Percentiles rank a stretch among this genome's conserved stretches.
These are phyloP conservation scores for Girardia tigrina DNA, from an alignment of 2,888 invertebrate genomes.

Conservation along the genomic window DNA sequence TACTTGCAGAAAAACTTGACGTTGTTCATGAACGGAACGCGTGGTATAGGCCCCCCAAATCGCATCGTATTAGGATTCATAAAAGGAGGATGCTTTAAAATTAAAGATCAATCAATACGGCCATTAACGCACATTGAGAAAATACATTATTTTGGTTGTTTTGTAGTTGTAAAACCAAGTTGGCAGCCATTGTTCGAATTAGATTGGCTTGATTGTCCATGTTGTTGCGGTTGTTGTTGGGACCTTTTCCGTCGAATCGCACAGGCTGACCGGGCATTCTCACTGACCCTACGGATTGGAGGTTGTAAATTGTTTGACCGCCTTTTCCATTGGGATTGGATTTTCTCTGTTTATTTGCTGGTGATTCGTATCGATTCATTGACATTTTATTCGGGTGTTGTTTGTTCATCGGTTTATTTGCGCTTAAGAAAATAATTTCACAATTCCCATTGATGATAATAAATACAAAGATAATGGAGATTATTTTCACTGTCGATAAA, in stretches of 20 bases:
- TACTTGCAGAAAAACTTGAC: not conserved
- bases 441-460: too few relatives aligned
- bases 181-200: not conserved
- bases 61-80: slow-evolving; percentile 13
- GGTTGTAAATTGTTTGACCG: not conserved
- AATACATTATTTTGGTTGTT: slow-evolving; percentile 9
- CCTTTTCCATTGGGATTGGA: not conserved
- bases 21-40: slow-evolving; percentile 14
- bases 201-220: slow-evolving; percentile 7
- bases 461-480: too few relatives aligned
- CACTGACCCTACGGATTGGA: not conserved
- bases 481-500: too few relatives aligned
- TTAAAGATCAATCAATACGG: slow-evolving; percentile 1
- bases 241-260: not conserved
- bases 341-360: slow-evolving; percentile 10
- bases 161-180: not conserved
- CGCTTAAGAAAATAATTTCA: not conserved
- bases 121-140: too few relatives aligned
- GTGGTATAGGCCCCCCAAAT: not conserved
- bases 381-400: not conserved
- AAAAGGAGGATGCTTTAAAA: not conserved
- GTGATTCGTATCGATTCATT: not conserved
- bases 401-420: not conserved
- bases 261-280: slow-evolving; percentile 13
- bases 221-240: not conserved